Percentiles rank a stretch among this genome's conserved stretches.
Evolutionary conservation across 2,797 vertebrate species (phyloP).

Genomic region (Nannoperca australis): DNA sequence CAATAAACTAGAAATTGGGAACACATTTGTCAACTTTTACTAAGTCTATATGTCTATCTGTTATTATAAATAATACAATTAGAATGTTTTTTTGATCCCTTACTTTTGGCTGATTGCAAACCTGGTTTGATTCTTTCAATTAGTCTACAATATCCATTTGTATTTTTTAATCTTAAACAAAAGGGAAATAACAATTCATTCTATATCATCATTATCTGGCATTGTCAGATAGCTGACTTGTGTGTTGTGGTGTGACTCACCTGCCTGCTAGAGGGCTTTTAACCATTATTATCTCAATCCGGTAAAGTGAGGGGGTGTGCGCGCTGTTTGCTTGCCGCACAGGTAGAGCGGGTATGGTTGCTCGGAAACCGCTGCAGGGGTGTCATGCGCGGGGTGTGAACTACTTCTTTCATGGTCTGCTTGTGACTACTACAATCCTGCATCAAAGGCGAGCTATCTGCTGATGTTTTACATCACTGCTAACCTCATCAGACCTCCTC

Average conservation of each 20-base stretch:
- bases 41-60: neutral
- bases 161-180: conserved; percentile 27
- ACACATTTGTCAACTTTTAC: neutral
- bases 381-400: conserved; percentile 88
- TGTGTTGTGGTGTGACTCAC: conserved; percentile 83
- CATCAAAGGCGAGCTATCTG: conserved; percentile 28
- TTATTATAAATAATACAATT: neutral
- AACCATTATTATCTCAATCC: conserved; percentile 82
- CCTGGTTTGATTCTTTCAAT: neutral
- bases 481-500: conserved; percentile 16
- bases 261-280: conserved; percentile 78
- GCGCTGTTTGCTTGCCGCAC: conserved; percentile 86
- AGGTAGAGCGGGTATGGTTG: conserved; percentile 94
- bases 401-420: conserved; percentile 64
- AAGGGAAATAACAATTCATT: conserved; percentile 34
- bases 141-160: neutral
- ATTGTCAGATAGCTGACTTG: conserved; percentile 58
- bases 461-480: conserved; percentile 46
- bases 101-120: neutral
- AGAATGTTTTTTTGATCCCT: rapidly evolving
- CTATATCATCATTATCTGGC: conserved; percentile 54
- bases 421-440: conserved; percentile 35
- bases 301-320: conserved; percentile 83
- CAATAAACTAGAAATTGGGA: neutral
- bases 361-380: conserved; percentile 90